Evolutionary conservation across 1,140 invertebrate species (phyloP).

Genomic region (Caerostris extrusa): DNA sequence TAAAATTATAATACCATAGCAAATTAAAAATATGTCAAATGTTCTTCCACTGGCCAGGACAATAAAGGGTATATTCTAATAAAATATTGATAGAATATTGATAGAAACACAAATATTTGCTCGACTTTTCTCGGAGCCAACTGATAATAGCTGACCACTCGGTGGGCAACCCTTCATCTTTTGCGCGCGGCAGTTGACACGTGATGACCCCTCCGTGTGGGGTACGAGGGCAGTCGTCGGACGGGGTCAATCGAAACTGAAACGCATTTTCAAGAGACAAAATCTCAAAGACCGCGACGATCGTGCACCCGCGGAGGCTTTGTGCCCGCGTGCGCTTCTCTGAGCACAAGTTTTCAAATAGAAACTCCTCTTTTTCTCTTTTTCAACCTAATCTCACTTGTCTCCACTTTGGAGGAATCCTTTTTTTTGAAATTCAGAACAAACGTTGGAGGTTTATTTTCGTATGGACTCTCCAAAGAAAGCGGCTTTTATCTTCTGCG

Average conservation of each 20-base stretch:
- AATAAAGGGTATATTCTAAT: too few relatives aligned
- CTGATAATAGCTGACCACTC: not conserved
- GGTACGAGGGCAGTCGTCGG: conserved; percentile 37
- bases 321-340: not conserved
- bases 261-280: conserved; percentile 43
- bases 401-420: conserved; percentile 26
- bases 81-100: too few relatives aligned
- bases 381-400: conserved; percentile 36
- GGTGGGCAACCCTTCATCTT: not conserved
- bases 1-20: too few relatives aligned
- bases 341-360: conserved; percentile 40
- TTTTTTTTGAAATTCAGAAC: not conserved
- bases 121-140: too few relatives aligned
- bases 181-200: conserved; percentile 8
- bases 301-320: not conserved
- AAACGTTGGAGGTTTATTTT: not conserved
- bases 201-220: conserved; percentile 63
- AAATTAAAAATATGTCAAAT: too few relatives aligned
- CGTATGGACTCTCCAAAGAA: not conserved
- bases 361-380: not conserved
- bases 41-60: too few relatives aligned
- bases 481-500: not conserved
- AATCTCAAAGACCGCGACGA: conserved; percentile 52
- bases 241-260: conserved; percentile 52
- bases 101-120: too few relatives aligned